Evolutionary conservation across 2,888 invertebrate genomes (phyloP).

Genomic region (Balanococcus diminutus): DNA sequence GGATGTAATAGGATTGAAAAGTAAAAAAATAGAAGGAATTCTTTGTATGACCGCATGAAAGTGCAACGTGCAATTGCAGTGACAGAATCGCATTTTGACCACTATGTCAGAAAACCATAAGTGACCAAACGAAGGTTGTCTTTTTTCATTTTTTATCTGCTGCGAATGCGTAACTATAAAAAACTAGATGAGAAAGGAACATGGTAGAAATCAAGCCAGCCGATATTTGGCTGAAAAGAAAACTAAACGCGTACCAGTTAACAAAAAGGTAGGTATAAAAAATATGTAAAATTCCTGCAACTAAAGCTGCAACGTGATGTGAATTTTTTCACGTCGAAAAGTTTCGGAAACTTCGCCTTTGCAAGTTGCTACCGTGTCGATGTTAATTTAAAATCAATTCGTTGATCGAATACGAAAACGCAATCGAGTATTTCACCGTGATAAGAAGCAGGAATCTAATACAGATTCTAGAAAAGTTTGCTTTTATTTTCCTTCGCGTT

Average conservation of each 20-base stretch:
- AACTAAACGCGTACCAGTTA: background rate
- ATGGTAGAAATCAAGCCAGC: background rate
- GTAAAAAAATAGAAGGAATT: too few species aligned
- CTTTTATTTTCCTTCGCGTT: background rate
- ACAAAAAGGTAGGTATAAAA: constrained; percentile 11
- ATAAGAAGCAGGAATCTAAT: background rate
- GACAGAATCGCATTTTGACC: background rate
- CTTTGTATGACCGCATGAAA: background rate
- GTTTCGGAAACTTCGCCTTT: background rate
- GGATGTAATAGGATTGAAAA: too few species aligned
- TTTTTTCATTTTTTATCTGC: background rate
- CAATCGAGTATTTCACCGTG: background rate
- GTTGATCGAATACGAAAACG: background rate
- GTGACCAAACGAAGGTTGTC: too few species aligned
- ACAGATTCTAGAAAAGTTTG: background rate
- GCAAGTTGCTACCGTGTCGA: background rate
- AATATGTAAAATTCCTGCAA: constrained; percentile 12
- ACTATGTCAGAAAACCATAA: too few species aligned
- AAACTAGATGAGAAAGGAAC: background rate
- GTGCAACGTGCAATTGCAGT: background rate
- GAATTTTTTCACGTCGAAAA: background rate
- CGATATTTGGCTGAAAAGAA: background rate
- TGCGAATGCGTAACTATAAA: background rate
- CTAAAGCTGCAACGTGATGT: background rate
- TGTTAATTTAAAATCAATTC: constrained; percentile 20